Conservation (phyloP, 2,888 invertebrate genomes). For the Torymus aiolomorphi region DNA sequence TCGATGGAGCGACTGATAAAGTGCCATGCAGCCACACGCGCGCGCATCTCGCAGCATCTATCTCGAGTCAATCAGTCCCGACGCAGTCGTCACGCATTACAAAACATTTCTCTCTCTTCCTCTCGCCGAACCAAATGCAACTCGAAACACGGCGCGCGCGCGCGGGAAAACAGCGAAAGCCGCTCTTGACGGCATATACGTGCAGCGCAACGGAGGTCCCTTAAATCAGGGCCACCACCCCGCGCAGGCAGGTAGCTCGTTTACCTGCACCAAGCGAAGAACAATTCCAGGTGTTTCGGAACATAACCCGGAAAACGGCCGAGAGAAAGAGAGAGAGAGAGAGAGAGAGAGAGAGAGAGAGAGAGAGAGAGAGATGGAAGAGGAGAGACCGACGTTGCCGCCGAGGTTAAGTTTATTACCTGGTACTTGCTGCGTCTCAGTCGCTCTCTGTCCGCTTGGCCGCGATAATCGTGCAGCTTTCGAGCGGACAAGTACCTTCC, state of each 20-base stretch:
- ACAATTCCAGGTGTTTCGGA: conserved; percentile 38
- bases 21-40: no score
- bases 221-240: conserved; percentile 44
- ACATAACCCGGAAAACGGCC: not conserved
- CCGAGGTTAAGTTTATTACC: conserved; percentile 41
- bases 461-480: conserved; percentile 32
- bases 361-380: not conserved
- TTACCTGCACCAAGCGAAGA: conserved; percentile 37
- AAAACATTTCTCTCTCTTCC: not conserved
- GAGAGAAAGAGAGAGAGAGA: not conserved
- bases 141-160: no score
- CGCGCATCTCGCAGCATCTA: no score
- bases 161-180: no score
- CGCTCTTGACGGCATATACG: no score
- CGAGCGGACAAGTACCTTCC: not conserved
- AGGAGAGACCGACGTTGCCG: not conserved
- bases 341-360: not conserved
- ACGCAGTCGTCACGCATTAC: no score
- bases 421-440: conserved; percentile 2
- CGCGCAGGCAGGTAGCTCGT: conserved; percentile 20
- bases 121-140: not conserved
- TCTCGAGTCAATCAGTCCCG: no score
- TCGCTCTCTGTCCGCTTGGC: not conserved
- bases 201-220: not conserved
- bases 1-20: no score